A percentile compares a stretch with the other conserved stretches of the same genome.
These are phyloP conservation scores for Telenomus remus DNA, from an alignment of 1,140 invertebrate genomes.

Conservation along the genomic window DNA sequence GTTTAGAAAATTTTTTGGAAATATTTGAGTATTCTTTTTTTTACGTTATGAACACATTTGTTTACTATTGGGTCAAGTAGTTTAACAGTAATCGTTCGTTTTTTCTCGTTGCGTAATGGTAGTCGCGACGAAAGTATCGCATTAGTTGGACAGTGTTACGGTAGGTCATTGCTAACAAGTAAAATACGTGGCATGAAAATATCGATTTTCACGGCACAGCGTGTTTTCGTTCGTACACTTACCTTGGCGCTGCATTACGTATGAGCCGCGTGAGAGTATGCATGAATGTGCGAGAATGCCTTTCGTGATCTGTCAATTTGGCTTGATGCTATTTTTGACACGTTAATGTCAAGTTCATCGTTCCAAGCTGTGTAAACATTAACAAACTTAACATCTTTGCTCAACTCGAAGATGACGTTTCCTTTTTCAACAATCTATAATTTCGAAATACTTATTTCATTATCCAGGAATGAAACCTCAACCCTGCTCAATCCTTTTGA, in stretches of 20 bases:
- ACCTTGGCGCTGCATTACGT: conserved; percentile 19
- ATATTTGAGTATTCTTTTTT: too few relatives aligned
- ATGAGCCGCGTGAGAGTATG: conserved; percentile 30
- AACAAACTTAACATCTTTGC: too few relatives aligned
- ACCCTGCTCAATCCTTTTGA: too few relatives aligned
- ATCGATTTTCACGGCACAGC: conserved; percentile 39
- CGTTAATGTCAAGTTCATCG: conserved; percentile 39
- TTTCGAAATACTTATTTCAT: too few relatives aligned
- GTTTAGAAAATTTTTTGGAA: too few relatives aligned
- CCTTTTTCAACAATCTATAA: too few relatives aligned
- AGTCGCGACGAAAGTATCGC: conserved; percentile 2
- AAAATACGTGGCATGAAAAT: conserved; percentile 37
- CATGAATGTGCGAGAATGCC: conserved; percentile 32
- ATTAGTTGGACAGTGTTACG: conserved; percentile 34
- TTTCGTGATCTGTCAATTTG: conserved; percentile 13
- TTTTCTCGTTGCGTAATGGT: not conserved
- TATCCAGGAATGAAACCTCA: too few relatives aligned
- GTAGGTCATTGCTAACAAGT: conserved; percentile 36
- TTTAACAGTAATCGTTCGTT: not conserved
- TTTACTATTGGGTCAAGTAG: not conserved
- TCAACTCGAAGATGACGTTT: too few relatives aligned
- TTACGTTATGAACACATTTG: too few relatives aligned
- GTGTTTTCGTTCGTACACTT: conserved; percentile 28
- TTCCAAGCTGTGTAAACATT: too few relatives aligned
- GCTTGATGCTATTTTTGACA: conserved; percentile 20